Base-by-base conservation (phyloP, 1,140 invertebrate species). In the Danaus plexippus region DNA sequence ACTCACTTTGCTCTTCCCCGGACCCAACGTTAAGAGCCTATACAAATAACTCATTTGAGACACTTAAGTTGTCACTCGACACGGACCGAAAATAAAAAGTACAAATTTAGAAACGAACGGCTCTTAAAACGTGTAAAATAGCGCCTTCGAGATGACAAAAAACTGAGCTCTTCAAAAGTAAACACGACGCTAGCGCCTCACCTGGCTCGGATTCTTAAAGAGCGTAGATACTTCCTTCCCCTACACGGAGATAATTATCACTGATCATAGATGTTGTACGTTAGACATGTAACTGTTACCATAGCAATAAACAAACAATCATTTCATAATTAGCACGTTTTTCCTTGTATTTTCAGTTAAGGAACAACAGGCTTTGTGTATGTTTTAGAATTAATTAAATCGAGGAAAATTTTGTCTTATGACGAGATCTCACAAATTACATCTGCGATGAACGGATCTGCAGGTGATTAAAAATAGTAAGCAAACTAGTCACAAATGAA, bases 41-140 rank as follows among this genome's bases (percentile, higher is more conserved):
- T 76, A 73, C 77, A 82, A 85, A 85, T 68, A 82, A 76, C 65
- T 78, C 72, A 75, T 75, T 77, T 75, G 70, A 76, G 71, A 77
- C 79, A 82, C 79, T 80, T 74, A 73, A 80, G 65, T 68, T 69
- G 73, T 77, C 79, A 75, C 73, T 77, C 73, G 56, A 77, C 61
- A 64, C 46, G 43, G 46, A 73, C 75, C 76, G 78, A 80, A 79
- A 80, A 77, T 66, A 63, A 62, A 67, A 66, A 59, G 59, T 63
- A 85, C 79, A 76, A 81, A 81, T 81, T 81, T 77, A 66, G 69
- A 72, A 75, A 75, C 67, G 75, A 74, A 73, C 68, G 61, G 61
- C 74, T 52, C 74, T 77, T 69, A 69, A 75, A 69, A 83, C 68
- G 75, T 82, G 75, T 77, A 73, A 80, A 75, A 77, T 77, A 67